Evolutionary conservation across 2,888 invertebrate genomes (phyloP).

Genomic region (Aspidiotus destructor): DNA sequence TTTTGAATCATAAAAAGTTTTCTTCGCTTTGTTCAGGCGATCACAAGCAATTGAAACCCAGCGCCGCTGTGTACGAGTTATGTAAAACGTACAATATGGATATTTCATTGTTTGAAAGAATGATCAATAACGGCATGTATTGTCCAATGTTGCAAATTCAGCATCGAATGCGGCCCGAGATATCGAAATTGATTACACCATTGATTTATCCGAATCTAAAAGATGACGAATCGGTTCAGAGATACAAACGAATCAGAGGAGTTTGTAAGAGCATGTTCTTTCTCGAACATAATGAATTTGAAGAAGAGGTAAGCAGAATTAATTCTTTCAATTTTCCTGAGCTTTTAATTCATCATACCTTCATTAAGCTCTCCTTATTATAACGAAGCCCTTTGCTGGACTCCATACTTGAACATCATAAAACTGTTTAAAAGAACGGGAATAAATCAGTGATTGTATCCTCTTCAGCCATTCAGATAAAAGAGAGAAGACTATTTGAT

Average conservation of each 20-base stretch:
- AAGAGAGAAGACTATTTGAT: too few species aligned
- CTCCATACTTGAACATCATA: too few species aligned
- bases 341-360: too few species aligned
- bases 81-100: constrained; percentile 45
- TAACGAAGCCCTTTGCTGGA: too few species aligned
- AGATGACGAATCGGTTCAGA: constrained; percentile 50
- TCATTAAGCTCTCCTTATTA: too few species aligned
- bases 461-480: too few species aligned
- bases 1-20: too few species aligned
- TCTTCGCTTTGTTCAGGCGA: constrained; percentile 48
- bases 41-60: constrained; percentile 65
- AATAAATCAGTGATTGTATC: too few species aligned
- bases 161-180: constrained; percentile 48
- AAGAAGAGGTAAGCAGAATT: constrained; percentile 42
- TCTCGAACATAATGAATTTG: constrained; percentile 51
- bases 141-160: constrained; percentile 44
- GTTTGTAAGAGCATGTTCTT: constrained; percentile 58
- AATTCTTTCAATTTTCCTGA: too few species aligned
- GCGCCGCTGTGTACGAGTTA: constrained; percentile 44
- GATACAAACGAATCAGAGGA: constrained; percentile 52
- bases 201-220: constrained; percentile 55
- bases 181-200: constrained; percentile 46
- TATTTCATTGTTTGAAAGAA: constrained; percentile 48
- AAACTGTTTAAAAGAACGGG: too few species aligned
- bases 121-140: constrained; percentile 44